Evolutionary conservation across 1,140 invertebrate species (phyloP).

Genomic region (Cotesia glomerata): DNA sequence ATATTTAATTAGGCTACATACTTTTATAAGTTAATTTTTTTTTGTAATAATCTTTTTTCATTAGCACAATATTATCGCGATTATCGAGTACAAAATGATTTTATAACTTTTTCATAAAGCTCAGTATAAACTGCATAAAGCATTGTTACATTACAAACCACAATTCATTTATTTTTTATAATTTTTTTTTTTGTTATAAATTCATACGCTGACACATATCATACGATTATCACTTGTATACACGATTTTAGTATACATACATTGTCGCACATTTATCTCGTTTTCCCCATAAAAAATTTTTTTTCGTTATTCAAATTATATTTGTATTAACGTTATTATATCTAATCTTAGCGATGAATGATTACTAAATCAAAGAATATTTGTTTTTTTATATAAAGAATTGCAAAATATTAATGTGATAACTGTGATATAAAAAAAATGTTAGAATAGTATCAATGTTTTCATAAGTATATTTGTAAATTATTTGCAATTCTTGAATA

Average conservation of each 20-base stretch:
- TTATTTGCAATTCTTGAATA: constrained; percentile 7
- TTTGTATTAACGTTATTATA: neutral
- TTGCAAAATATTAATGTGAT: neutral
- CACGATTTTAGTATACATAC: constrained; percentile 9
- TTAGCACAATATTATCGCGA: constrained; percentile 59
- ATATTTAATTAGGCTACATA: constrained; percentile 56
- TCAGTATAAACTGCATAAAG: constrained; percentile 64
- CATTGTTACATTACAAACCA: constrained; percentile 31
- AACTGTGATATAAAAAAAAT: constrained; percentile 8
- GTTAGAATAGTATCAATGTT: neutral
- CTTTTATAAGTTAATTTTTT: constrained; percentile 29
- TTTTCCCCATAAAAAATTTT: neutral
- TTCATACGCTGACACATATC: constrained; percentile 21
- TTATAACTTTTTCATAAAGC: constrained; percentile 46
- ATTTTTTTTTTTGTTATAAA: constrained; percentile 12
- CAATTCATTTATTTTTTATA: neutral
- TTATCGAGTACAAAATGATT: constrained; percentile 61
- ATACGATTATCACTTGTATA: constrained; percentile 2
- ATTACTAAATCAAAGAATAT: neutral
- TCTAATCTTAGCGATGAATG: constrained; percentile 9
- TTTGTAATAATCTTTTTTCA: constrained; percentile 43
- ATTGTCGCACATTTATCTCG: neutral
- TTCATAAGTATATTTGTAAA: neutral
- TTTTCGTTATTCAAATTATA: neutral
- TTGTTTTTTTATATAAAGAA: constrained; percentile 2